Evolutionary conservation across 1,140 invertebrate genomes (phyloP).

Genomic region (Drosophila ironensis): DNA sequence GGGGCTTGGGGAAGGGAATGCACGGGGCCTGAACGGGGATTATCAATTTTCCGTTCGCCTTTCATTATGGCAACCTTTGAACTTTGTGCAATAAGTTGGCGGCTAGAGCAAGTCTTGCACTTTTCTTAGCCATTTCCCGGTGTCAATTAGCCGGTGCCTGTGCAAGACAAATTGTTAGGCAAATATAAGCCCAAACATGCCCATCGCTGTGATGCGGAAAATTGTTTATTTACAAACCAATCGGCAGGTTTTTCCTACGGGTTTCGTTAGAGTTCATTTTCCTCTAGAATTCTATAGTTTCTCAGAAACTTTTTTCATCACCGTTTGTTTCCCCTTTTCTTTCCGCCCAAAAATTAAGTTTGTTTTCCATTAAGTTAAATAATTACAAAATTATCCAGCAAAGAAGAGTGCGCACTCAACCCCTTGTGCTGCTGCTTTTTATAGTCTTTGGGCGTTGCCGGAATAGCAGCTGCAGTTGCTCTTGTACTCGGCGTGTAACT

Average conservation of each 20-base stretch:
- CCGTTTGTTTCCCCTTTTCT: slow-evolving; percentile 25
- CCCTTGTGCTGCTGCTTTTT: slow-evolving; percentile 4
- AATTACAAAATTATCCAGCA: slow-evolving; percentile 77
- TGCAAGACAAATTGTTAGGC: too few relatives aligned
- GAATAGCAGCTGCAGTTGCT: slow-evolving; percentile 61
- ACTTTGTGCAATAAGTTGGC: slow-evolving; percentile 62
- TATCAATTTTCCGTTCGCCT: slow-evolving; percentile 70
- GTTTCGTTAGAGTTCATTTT: neutral
- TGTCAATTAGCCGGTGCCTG: slow-evolving; percentile 56
- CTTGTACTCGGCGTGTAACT: slow-evolving; percentile 45
- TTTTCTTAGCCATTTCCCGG: slow-evolving; percentile 33
- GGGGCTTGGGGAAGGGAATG: too few relatives aligned
- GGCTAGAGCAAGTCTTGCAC: slow-evolving; percentile 52
- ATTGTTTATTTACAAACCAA: slow-evolving; percentile 33
- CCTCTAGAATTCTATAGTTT: too few relatives aligned
- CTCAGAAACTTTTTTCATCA: slow-evolving; percentile 9
- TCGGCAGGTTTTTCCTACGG: slow-evolving; percentile 44
- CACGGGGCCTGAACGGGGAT: slow-evolving; percentile 11
- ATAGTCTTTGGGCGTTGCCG: slow-evolving; percentile 11
- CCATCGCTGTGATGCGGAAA: too few relatives aligned
- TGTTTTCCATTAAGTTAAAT: slow-evolving; percentile 81
- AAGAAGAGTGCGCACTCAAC: slow-evolving; percentile 27
- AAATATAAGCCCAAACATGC: slow-evolving; percentile 64
- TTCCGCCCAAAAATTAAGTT: slow-evolving; percentile 71
- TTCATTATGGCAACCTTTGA: slow-evolving; percentile 70